phyloP scores from a whole-genome alignment of 2,888 invertebrate species.

The Rhorus exstirpatorius region DNA sequence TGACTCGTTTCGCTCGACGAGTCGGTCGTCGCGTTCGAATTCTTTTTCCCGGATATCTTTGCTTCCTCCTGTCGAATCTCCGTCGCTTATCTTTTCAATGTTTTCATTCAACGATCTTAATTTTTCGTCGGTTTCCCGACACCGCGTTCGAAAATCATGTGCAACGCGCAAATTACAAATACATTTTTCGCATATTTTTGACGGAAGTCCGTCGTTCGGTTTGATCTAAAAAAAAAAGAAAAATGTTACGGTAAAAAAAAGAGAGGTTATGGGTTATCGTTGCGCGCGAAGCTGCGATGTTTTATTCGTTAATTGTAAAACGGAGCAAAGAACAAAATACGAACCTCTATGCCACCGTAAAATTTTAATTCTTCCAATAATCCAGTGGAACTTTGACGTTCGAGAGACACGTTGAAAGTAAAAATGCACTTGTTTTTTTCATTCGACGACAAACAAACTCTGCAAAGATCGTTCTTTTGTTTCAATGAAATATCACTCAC shows the following conservation, averaged over 20 bases:
- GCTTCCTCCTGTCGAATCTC: neutral
- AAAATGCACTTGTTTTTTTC: slow-evolving; percentile 78
- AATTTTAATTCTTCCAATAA: slow-evolving; percentile 76
- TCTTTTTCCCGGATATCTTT: neutral
- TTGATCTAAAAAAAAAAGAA: slow-evolving; percentile 73
- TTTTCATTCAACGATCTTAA: slow-evolving; percentile 76
- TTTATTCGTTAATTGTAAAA: neutral
- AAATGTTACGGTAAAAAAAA: no score
- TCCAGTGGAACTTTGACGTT: slow-evolving; percentile 51
- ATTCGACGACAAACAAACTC: slow-evolving; percentile 78
- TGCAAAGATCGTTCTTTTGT: slow-evolving; percentile 73
- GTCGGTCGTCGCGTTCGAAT: no score
- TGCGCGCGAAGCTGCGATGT: neutral
- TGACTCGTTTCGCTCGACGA: no score
- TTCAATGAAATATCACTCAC: slow-evolving; percentile 45
- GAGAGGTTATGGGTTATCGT: neutral
- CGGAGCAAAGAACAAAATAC: neutral
- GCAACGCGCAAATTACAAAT: slow-evolving; percentile 75
- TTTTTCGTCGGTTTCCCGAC: slow-evolving; percentile 77
- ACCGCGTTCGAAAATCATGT: slow-evolving; percentile 79
- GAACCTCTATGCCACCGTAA: slow-evolving; percentile 81
- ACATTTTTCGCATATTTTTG: slow-evolving; percentile 77
- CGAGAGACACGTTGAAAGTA: slow-evolving; percentile 31
- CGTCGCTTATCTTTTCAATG: neutral
- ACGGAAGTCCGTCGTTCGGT: slow-evolving; percentile 79